Evolutionary conservation across 2,113 vertebrate species (phyloP).

Genomic region (Willisornis vidua): DNA sequence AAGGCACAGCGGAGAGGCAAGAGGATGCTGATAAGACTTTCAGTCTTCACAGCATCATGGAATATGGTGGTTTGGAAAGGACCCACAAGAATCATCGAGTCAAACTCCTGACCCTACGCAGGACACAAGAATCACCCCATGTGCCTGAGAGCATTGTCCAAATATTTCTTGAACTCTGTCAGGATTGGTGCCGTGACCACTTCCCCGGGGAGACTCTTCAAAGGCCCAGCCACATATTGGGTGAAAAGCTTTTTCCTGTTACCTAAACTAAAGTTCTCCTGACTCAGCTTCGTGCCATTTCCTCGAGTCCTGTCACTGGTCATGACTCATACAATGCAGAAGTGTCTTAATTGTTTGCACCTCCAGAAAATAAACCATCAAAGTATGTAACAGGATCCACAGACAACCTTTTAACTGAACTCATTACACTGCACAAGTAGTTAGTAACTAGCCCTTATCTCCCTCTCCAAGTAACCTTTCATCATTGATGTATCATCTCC

Average conservation of each 20-base stretch:
- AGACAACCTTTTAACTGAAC: neutral
- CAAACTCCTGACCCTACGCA: neutral
- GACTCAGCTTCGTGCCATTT: neutral
- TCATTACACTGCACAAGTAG: neutral
- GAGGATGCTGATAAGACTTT: neutral
- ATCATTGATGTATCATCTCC: neutral
- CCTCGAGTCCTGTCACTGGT: neutral
- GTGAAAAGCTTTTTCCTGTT: neutral
- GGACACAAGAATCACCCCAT: neutral
- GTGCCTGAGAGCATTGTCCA: neutral
- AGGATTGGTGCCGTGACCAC: neutral
- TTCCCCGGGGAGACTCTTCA: neutral
- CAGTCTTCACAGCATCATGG: neutral
- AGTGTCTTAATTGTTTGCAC: neutral
- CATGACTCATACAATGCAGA: neutral
- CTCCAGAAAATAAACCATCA: neutral
- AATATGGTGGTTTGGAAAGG: neutral
- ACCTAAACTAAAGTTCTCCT: neutral
- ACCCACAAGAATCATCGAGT: neutral
- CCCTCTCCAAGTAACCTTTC: neutral
- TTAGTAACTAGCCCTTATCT: neutral
- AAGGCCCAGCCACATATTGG: neutral
- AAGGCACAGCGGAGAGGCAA: neutral
- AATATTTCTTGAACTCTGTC: neutral
- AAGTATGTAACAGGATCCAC: neutral